Evolutionary conservation across 2,113 vertebrate genomes (phyloP).

Genomic region (Carollia perspicillata): DNA sequence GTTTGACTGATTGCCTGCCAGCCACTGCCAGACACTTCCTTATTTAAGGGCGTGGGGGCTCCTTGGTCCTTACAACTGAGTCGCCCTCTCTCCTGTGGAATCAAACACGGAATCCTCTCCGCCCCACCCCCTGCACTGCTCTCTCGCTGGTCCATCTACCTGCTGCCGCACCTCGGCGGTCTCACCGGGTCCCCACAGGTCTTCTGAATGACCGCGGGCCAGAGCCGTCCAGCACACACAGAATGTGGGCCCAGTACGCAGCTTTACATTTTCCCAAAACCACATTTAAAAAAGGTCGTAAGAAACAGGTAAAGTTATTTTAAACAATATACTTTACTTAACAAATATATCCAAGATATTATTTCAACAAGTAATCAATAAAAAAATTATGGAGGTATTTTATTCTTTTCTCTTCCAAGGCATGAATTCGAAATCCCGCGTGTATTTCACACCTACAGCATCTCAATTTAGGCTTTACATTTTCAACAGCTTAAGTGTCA

Average conservation of each 20-base stretch:
- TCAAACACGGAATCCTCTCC: background rate
- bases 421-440: background rate
- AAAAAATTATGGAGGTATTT: background rate
- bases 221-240: background rate
- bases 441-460: background rate
- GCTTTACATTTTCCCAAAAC: background rate
- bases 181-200: background rate
- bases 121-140: background rate
- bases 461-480: background rate
- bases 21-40: background rate
- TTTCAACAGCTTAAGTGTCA: background rate
- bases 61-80: background rate
- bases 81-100: background rate
- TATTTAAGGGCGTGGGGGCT: background rate
- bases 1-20: background rate
- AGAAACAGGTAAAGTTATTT: background rate
- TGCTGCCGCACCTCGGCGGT: background rate
- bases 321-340: background rate
- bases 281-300: background rate
- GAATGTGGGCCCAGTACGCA: fast-evolving
- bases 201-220: background rate
- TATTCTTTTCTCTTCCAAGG: background rate
- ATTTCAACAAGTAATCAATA: background rate
- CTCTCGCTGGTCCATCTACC: background rate
- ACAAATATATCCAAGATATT: background rate